Base-by-base conservation (phyloP, 2,888 invertebrate species). In the Ligdia adustata region DNA sequence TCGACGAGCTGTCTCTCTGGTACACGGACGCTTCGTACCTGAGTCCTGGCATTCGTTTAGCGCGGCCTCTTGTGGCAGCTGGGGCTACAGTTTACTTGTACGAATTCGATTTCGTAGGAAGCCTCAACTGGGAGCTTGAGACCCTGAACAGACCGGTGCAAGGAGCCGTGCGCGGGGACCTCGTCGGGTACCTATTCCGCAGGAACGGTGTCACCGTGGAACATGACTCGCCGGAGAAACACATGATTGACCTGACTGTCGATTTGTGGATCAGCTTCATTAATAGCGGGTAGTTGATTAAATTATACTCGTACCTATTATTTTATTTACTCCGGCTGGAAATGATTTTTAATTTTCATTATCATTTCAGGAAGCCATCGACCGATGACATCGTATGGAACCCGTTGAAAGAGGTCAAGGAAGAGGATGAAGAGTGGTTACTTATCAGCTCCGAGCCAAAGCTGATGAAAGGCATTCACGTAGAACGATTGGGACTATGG, bases 91-190 rank as follows among this genome's bases (percentile, higher is more conserved):
- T 92, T 1, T 92, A 85, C 55, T 79, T 92, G 59, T 92, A 92
- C 58, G 90, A 92, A 55, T 92, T 92, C 61, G 80, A 87, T 4
- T 92, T 86, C 46, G 86, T 90, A 12, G 91, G 91, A 2, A 64
- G 76, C 1, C 59, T 91, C 47, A 91, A 91, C 6, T 68, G 82
- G 16, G 89, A 88, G 47, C 77, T 88, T 37, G 69, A 76, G 3
- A 71, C 86, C 55, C 44, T 91, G 53, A 70, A 77, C 1, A 72
- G 73, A 2, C 72, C 81, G 2, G 54, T 71, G 9, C 44, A 66
- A 0, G 92, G 92, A 0, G 91, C 92, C 2, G 90, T 88, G 15
- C 87, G 91, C 29, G 92, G 92, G 1, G 92, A 92, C 57, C 87
- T 91, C 32, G 64, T 91, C 40, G 89, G 90, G 0, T 92, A 92